Evolutionary conservation across 2,113 vertebrate species (phyloP), one percentile per base, ranked within the genome.

Genomic region (Upupa epops): DNA sequence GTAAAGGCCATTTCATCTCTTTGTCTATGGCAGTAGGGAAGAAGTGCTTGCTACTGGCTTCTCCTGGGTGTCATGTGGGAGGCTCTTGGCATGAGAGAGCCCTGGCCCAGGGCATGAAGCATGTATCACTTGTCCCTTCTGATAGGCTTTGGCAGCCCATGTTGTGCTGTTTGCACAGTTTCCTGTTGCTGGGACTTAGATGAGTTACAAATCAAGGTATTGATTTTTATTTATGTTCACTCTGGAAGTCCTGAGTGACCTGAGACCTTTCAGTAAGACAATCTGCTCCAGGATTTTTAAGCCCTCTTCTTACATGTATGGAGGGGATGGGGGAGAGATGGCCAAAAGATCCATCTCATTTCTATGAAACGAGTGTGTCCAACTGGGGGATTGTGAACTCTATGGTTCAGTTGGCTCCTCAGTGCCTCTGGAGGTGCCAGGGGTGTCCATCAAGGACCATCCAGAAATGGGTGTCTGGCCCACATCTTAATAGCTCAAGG

Each of bases 241-340:
- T 90, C 78, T 60, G 84, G 32, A 93, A 82, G 36, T 49, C 46
- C 19, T 72, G 9, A 87, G 55, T 69, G 87, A 65, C 81, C 66
- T 0, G 28, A 83, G 68, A 63, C 59, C 48, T 75, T 61, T 58
- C 55, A 36, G 52, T 59, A 37, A 59, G 68, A 87, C 48, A 42
- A 59, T 69, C 20, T n/a, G 24, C 52, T 37, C 45, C 2, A 3
- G 13, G 18, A 28, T 46, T 71, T 66, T 59, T 46, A 31, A 71
- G 66, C 46, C 4, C 3, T 48, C 14, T 40, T 48, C 25, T 69
- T 59, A 73, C 3, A 2, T 0, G 0, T 13, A 3, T 40, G 37
- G 2, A 76, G 40, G 55, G 68, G 56, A 32, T 9, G 34, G 48
- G 42, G 60, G 36, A 46, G 55, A 58, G 28, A 56, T 0, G 0